Percentiles rank a stretch among this genome's conserved stretches.
Evolutionary conservation across 2,888 invertebrate genomes (phyloP).

Genomic region (Nephrotoma appendiculata): DNA sequence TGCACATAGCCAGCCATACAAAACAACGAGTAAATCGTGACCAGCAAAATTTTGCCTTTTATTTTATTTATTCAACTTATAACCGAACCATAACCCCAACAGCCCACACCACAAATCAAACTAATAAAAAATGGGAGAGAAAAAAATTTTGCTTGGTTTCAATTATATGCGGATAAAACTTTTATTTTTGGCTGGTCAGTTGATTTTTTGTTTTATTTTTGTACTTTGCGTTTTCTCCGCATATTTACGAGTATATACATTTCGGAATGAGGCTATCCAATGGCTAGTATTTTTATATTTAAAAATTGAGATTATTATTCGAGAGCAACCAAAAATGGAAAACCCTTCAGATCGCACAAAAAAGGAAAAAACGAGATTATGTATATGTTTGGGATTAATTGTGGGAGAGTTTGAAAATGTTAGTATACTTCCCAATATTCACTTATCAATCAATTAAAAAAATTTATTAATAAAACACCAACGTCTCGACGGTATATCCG

Average conservation of each 20-base stretch:
- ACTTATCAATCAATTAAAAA: no score
- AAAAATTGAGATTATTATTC: neutral
- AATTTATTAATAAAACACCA: no score
- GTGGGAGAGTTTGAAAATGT: neutral
- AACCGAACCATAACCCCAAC: neutral
- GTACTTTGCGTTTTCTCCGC: neutral
- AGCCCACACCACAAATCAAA: neutral
- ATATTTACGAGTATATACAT: neutral
- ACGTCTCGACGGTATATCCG: no score
- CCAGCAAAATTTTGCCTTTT: neutral
- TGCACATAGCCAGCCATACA: neutral
- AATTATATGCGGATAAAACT: neutral
- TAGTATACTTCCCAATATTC: neutral
- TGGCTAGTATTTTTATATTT: neutral
- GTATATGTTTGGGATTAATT: neutral
- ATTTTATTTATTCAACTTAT: neutral
- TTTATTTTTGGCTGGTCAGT: neutral
- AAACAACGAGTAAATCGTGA: neutral
- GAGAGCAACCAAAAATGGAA: neutral
- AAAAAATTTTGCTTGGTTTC: neutral
- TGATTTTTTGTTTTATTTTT: neutral
- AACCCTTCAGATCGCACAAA: neutral
- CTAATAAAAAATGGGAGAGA: neutral
- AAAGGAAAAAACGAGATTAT: neutral
- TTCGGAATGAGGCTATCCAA: neutral